These are phyloP conservation scores for Plectrocnemia conspersa DNA, from an alignment of 1,140 invertebrate genomes.

Conservation along the genomic window DNA sequence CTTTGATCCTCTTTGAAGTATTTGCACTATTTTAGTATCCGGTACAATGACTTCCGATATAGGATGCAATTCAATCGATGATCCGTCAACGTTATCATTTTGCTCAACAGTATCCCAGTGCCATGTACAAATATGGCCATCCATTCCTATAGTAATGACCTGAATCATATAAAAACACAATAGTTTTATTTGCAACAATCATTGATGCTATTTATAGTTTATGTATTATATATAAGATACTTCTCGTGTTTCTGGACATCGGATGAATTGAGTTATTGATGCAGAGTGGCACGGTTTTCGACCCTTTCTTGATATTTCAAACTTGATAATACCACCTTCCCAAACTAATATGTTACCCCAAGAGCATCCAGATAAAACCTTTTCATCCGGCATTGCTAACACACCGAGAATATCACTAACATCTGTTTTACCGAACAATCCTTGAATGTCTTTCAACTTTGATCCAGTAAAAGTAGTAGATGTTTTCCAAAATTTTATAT, in stretches of 20 bases:
- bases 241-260: slow-evolving; percentile 57
- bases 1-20: slow-evolving; percentile 45
- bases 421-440: slow-evolving; percentile 85
- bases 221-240: slow-evolving; percentile 49
- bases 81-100: slow-evolving; percentile 70
- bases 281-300: slow-evolving; percentile 68
- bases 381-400: slow-evolving; percentile 80
- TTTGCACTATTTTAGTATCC: slow-evolving; percentile 47
- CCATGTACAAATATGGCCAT: slow-evolving; percentile 81
- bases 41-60: slow-evolving; percentile 67
- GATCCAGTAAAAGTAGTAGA: slow-evolving; percentile 82
- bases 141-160: slow-evolving; percentile 63
- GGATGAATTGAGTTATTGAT: slow-evolving; percentile 69
- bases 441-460: slow-evolving; percentile 79
- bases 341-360: slow-evolving; percentile 89
- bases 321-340: slow-evolving; percentile 80
- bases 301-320: slow-evolving; percentile 67
- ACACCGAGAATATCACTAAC: slow-evolving; percentile 82
- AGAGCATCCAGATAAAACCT: slow-evolving; percentile 77
- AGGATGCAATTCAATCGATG: slow-evolving; percentile 77
- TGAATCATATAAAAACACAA: slow-evolving; percentile 41
- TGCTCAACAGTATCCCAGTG: slow-evolving; percentile 82
- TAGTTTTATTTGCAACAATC: too few relatives aligned
- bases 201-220: too few relatives aligned
- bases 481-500: slow-evolving; percentile 94